Base-by-base conservation (phyloP, 2,888 invertebrate genomes). In the Malacosoma neustria region DNA sequence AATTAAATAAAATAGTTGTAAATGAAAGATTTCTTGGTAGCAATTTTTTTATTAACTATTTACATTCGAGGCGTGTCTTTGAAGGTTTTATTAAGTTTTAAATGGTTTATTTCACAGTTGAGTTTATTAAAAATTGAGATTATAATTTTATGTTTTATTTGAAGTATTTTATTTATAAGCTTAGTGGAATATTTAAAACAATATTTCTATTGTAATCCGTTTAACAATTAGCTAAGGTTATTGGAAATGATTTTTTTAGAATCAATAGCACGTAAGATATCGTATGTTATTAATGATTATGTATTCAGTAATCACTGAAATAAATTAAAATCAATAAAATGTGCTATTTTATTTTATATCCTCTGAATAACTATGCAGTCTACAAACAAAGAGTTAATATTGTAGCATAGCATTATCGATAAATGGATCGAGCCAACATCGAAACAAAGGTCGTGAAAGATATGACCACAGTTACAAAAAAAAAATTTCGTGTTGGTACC, bases 171-270 rank as follows among this genome's bases (percentile, higher is more conserved):
- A 39, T 54, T 51, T 54, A 57, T 64, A 65, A 66, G 51, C 41
- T 72, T 70, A 68, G 64, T 41, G 43, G 36, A 57, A 60, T 49
- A 48, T 65, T 55, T 53, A 61, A 50, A 53, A 60, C 68, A 74
- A 69, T 70, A 69, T 72, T 76, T 76, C 73, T 75, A 79, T 76
- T 70, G 80, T 75, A 77, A 74, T 81, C 74, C 71, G 68, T 72
- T 72, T 71, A 77, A 73, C 76, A 77, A 80, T 63, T 82, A 82
- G 73, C 51, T 82, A 84, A 84, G 84, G 61, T 73, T 77, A 84
- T 82, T 82, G 84, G 82, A 84, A 84, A 81, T 82, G 84, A 82
- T 82, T 84, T 85, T 85, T 85, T 81, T 84, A 84, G 85, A 79
- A 79, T 84, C 81, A 84, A 71, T 84, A 85, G 84, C 51, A 50